phyloP scores from a whole-genome alignment of 2,888 invertebrate species.

The Stegophylla sp. region DNA sequence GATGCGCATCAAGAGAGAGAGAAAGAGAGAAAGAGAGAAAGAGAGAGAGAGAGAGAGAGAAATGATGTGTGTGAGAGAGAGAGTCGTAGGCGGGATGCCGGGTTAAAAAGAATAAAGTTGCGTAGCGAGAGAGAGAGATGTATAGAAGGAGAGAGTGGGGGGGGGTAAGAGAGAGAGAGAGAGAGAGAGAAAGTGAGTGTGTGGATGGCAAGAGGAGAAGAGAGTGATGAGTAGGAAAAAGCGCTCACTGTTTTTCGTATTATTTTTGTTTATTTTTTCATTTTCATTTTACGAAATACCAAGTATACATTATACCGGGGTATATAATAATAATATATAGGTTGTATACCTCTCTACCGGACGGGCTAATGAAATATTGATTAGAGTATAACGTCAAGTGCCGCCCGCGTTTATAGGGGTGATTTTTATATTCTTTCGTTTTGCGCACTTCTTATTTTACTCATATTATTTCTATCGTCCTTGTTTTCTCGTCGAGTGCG shows the following conservation, averaged over 20 bases:
- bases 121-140: neutral
- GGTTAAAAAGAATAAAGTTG: no score
- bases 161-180: neutral
- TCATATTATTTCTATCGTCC: constrained; percentile 32
- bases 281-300: constrained; percentile 38
- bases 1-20: neutral
- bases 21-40: neutral
- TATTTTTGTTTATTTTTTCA: neutral
- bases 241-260: constrained; percentile 28
- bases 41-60: neutral
- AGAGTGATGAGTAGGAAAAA: neutral
- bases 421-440: constrained; percentile 8
- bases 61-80: neutral
- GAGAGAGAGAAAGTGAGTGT: neutral
- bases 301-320: neutral
- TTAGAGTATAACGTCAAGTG: constrained; percentile 53
- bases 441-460: neutral
- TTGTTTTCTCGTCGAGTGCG: neutral
- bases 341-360: neutral
- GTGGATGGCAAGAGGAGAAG: neutral
- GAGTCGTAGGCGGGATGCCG: neutral
- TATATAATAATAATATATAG: no score
- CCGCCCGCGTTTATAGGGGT: constrained; percentile 24
- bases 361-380: constrained; percentile 53
- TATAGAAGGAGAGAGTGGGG: neutral